Conservation (phyloP, 2,113 vertebrate species). For the Pseudorasbora parva region DNA sequence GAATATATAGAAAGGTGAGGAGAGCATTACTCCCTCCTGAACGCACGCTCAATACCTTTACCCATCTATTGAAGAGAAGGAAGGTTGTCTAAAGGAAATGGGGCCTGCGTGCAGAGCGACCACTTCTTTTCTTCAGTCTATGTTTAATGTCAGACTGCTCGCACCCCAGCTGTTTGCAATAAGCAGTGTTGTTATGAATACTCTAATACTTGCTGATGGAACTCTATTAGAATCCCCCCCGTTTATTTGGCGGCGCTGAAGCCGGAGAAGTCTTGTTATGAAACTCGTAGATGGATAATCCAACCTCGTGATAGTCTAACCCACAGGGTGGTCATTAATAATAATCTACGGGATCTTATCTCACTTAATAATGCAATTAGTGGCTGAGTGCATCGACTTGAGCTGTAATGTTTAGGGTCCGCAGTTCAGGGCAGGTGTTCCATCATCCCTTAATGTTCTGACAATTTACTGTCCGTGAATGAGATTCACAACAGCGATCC, state of each 20-base stretch:
- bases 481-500: background rate
- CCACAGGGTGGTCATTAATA: slow-evolving; percentile 49
- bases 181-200: slow-evolving; percentile 53
- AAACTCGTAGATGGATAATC: slow-evolving; percentile 52
- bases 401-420: slow-evolving; percentile 49
- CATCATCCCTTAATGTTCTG: slow-evolving; percentile 35
- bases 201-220: slow-evolving; percentile 51
- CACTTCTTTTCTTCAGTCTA: slow-evolving; percentile 43
- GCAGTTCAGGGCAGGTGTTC: slow-evolving; percentile 34
- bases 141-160: slow-evolving; percentile 56
- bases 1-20: slow-evolving; percentile 54
- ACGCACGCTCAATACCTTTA: slow-evolving; percentile 24
- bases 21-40: slow-evolving; percentile 50
- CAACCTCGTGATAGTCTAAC: slow-evolving; percentile 6
- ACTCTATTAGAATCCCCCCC: slow-evolving; percentile 42
- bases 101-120: slow-evolving; percentile 26
- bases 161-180: slow-evolving; percentile 52
- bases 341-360: slow-evolving; percentile 41
- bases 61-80: slow-evolving; percentile 25
- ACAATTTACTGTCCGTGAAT: slow-evolving; percentile 30
- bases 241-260: slow-evolving; percentile 45
- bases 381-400: slow-evolving; percentile 25
- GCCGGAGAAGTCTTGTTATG: slow-evolving; percentile 49
- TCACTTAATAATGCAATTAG: slow-evolving; percentile 48
- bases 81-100: slow-evolving; percentile 35